Base-by-base conservation (phyloP, 2,113 vertebrate genomes). In the Microtus oregoni region DNA sequence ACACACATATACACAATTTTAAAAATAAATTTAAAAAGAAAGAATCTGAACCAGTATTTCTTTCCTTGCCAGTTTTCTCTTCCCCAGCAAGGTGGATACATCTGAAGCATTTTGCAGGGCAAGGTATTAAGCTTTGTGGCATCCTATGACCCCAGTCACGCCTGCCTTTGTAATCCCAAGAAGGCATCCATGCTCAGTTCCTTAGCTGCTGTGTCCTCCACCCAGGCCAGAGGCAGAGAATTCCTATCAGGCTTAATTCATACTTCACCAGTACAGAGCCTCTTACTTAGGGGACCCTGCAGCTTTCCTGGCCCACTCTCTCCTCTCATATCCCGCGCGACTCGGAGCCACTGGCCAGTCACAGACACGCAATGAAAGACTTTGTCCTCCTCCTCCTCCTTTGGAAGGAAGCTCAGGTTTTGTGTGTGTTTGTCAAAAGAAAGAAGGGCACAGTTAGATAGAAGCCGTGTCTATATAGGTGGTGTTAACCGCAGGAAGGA, bases 231-330 rank as follows among this genome's bases (percentile, higher is more conserved):
- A 24, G 26, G 38, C 7, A 7, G 63, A 28, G n/a, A 41, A 38
- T 32, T 70, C 65, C 6, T 41, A 78, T 9, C 32, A 8, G 1
- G 28, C 9, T n/a, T 50, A 10, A 30, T 0, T 0, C 5, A 0
- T 1, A 47, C n/a, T n/a, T 17, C 55, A 52, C 92, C 41, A 32
- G 17, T 22, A 22, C 24, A 15, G 7, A 3, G 22, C n/a, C 41
- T 50, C 41, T 77, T 41, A 14, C 41, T 5, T 4, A 28, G 0
- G 3, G 4, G 0, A 0, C 4, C 3, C 13, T 1, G 12, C 0
- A 2, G 28, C 61, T 26, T 65, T 38, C 30, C 83, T 38, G 65
- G 10, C 22, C 5, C 7, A 7, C 8, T 3, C 10, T 3, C 22
- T 67, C 38, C 32, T 28, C 76, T 41, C 89, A 44, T 22, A 10